Conservation (phyloP, 2,888 invertebrate species). For the Clivina fossor region DNA sequence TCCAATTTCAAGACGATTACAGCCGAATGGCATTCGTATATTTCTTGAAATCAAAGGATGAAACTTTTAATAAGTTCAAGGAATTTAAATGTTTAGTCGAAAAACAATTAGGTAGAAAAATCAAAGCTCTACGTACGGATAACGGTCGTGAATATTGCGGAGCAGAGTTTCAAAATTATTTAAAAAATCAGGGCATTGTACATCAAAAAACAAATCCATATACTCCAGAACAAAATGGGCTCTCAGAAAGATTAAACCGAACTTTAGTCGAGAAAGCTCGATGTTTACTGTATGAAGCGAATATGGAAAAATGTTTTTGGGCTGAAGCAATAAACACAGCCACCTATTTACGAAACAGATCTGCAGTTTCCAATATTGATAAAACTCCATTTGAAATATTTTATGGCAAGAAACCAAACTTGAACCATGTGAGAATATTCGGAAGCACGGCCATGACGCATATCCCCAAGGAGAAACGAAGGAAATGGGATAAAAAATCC, state of each 20-base stretch:
- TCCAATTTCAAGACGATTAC: slow-evolving; percentile 35
- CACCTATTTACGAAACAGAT: slow-evolving; percentile 1
- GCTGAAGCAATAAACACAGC: slow-evolving; percentile 40
- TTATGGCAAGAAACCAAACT: slow-evolving; percentile 38
- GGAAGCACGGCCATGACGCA: slow-evolving; percentile 34
- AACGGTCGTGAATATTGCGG: slow-evolving; percentile 38
- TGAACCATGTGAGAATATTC: slow-evolving; percentile 38
- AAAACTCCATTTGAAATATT: slow-evolving; percentile 20
- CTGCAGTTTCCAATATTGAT: slow-evolving; percentile 17
- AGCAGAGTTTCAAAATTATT: slow-evolving; percentile 17
- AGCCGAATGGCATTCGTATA: slow-evolving; percentile 32
- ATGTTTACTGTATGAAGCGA: slow-evolving; percentile 22
- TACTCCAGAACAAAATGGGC: slow-evolving; percentile 41
- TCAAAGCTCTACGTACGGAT: slow-evolving; percentile 38
- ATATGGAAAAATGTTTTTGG: slow-evolving; percentile 40
- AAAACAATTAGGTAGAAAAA: slow-evolving; percentile 37
- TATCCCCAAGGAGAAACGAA: slow-evolving; percentile 26
- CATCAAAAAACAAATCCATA: slow-evolving; percentile 29
- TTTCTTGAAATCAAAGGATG: slow-evolving; percentile 38
- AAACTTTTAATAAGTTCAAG: slow-evolving; percentile 38
- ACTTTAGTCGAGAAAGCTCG: slow-evolving; percentile 41
- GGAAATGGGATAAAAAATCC: slow-evolving; percentile 34
- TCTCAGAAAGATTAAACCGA: slow-evolving; percentile 41
- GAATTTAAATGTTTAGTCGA: slow-evolving; percentile 36
- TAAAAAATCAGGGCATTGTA: slow-evolving; percentile 5